Conservation (phyloP, 2,888 invertebrate species). For the Sclerodermus sp. region DNA sequence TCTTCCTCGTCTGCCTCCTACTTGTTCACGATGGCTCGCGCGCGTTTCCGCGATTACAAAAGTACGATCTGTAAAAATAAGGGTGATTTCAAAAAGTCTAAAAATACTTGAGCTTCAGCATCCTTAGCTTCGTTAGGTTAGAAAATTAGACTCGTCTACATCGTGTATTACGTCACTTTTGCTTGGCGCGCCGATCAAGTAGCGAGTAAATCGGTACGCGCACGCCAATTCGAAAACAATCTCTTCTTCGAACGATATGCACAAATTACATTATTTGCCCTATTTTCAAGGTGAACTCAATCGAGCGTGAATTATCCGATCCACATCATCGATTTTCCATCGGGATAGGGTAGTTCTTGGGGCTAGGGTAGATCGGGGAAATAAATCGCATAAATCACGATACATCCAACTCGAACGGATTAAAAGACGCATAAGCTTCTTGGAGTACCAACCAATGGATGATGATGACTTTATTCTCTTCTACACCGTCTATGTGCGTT, state of each 20-base stretch:
- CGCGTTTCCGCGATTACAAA: not conserved
- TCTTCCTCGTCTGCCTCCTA: not conserved
- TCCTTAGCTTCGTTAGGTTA: constrained; percentile 12
- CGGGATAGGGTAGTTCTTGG: not conserved
- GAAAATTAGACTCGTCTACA: no score
- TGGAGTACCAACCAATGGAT: constrained; percentile 15
- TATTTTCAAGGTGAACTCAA: no score
- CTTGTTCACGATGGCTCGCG: not conserved
- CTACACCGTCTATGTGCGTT: constrained; percentile 1
- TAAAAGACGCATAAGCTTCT: constrained; percentile 24
- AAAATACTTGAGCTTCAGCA: constrained; percentile 14
- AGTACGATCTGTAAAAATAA: constrained; percentile 3
- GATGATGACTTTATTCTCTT: not conserved
- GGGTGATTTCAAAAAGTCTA: constrained; percentile 7
- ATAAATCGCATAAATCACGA: constrained; percentile 11
- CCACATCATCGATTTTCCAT: not conserved
- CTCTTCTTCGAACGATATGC: not conserved
- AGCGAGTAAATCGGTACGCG: no score
- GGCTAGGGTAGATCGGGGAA: no score
- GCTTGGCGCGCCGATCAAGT: no score
- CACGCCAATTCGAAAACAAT: constrained; percentile 10
- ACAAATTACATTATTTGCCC: not conserved
- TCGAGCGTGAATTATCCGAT: not conserved
- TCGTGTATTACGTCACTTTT: no score
- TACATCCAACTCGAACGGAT: constrained; percentile 11